Evolutionary conservation across 2,797 vertebrate species (phyloP), one percentile per base, ranked within the genome.

Genomic region (Alosa sapidissima): DNA sequence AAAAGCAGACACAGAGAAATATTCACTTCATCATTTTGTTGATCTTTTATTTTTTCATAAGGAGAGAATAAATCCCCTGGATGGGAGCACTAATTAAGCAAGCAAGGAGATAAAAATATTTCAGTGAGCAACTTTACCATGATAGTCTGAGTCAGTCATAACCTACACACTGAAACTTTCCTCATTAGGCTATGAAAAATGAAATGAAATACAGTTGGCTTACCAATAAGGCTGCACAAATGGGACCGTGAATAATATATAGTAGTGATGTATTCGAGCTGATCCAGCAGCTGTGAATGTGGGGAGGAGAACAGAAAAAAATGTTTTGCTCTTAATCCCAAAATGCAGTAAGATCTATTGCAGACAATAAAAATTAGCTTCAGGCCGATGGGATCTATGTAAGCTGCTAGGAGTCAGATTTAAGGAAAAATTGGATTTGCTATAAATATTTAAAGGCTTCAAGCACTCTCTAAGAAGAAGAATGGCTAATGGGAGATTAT

Each of bases 221-320:
- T 95, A 99, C 98, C 98, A 99, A 81, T 48, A 99, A 92, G 87
- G 98, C 98, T 65, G 98, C 98, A 88, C 98, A 99, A 93, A 99
- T 99, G 85, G 98, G 98, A 0, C 98, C 98, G 0, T 99, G 98
- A 93, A 99, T 97, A 90, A 99, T 98, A 90, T 99, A 99, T 84
- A 99, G 96, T 19, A 99, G 95, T 16, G 97, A 97, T 0, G 98
- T 99, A 87, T 98, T 97, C 83, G 98, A 97, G 93, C 98, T 98
- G 91, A 99, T 98, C 98, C 98, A 99, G 90, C 98, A 99, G 89
- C 98, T 99, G 82, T 41, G 90, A 81, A 84, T 54, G 87, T 36
- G 8, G 81, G 84, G 3, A 86, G 33, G 4, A 47, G 55, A 81
- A 14, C 14, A 47, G 72, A 6, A 45, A 36, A 72, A 14, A 41